A percentile compares a stretch with the other conserved stretches of the same genome.
phyloP scores from a whole-genome alignment of 2,888 invertebrate genomes.

The Temnothorax unifasciatus region DNA sequence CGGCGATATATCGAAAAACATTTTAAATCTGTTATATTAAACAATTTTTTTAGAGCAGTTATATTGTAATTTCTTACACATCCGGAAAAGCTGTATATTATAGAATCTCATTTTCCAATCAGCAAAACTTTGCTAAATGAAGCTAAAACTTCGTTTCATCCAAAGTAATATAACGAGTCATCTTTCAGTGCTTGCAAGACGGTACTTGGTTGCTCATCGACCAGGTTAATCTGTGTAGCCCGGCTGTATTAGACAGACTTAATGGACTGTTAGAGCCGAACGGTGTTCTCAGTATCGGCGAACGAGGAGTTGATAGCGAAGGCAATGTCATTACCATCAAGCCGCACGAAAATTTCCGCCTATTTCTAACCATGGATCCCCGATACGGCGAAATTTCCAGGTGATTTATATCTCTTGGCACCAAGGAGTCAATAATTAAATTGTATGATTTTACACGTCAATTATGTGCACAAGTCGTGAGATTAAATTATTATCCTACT shows the following conservation, averaged over 20 bases:
- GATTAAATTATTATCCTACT: neutral
- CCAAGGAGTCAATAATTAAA: neutral
- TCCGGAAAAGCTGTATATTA: neutral
- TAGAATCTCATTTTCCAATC: neutral
- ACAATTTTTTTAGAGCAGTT: neutral
- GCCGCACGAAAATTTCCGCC: constrained; percentile 96
- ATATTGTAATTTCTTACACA: neutral
- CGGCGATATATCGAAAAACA: neutral
- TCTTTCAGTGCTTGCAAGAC: constrained; percentile 90
- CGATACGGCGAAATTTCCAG: constrained; percentile 98
- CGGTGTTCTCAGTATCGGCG: constrained; percentile 95
- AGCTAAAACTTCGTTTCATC: constrained; percentile 30
- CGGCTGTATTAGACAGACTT: constrained; percentile 98
- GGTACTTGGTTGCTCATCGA: constrained; percentile 95
- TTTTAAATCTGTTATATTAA: neutral
- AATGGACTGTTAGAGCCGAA: constrained; percentile 98
- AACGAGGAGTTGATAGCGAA: constrained; percentile 93
- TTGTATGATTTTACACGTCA: neutral
- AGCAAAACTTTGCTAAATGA: neutral
- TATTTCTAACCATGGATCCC: constrained; percentile 98
- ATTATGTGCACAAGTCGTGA: neutral
- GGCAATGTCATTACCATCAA: constrained; percentile 91
- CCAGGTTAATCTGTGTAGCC: constrained; percentile 98
- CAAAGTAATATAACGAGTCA: neutral
- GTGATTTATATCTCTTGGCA: constrained; percentile 81